Evolutionary conservation across 2,888 invertebrate species (phyloP), one percentile per base, ranked within the genome.

Genomic region (Brenthis hecate): DNA sequence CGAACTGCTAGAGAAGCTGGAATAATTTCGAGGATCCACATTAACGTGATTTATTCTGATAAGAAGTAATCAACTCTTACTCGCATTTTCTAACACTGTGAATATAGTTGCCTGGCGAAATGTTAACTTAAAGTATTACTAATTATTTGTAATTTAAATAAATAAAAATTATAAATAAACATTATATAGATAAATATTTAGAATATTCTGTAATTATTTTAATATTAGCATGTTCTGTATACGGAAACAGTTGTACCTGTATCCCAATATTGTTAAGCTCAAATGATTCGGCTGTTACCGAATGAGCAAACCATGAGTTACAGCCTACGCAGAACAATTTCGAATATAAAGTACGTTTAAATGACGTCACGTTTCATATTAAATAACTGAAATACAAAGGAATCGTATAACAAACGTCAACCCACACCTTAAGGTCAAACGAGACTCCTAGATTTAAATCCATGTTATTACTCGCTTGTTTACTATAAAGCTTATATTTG

Each of bases 331-430:
- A 69, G 64, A 69, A 68, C 67, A 72, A 75, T 71, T 70, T 74
- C 62, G 70, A 73, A 74, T 73, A 71, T 70, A 74, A 73, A 73
- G 72, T 68, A 68, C 70, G 72, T 75, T 77, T 77, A 80, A 84
- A 83, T 84, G 78, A 86, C 74, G 78, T 83, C 86, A 87, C 85
- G 84, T 86, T 82, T 80, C 78, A 80, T 84, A 84, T 87, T 84
- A 85, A 85, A 85, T 82, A 80, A 83, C 76, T 80, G 77, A 76
- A 78, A 77, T 75, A 76, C 66, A 74, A 71, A 78, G 76, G 77
- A 83, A 78, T 79, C 68, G 67, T 63, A 47, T 66, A 66, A 66
- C 55, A 66, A 66, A 61, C 55, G 50, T 48, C 60, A 48, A 14
- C 53, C 53, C 62, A 53, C 14, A 60, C 61, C 55, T 55, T 61